These are phyloP conservation scores for Hemicrepidius hirtus DNA, from an alignment of 2,888 invertebrate genomes.

Conservation along the genomic window DNA sequence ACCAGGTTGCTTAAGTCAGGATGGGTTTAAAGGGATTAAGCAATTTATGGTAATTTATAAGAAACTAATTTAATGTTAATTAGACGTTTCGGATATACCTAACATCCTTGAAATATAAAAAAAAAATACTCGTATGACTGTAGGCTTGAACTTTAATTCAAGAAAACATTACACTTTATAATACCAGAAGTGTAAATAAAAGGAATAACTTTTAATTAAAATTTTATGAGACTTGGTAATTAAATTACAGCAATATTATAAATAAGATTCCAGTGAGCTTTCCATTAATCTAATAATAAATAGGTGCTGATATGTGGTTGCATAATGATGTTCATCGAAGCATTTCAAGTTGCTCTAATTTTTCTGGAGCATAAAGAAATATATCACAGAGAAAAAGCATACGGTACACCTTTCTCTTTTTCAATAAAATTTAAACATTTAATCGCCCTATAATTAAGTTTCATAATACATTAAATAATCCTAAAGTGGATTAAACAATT, in stretches of 20 bases:
- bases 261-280: conserved; percentile 22
- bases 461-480: conserved; percentile 37
- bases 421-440: conserved; percentile 24
- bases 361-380: conserved; percentile 44
- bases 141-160: conserved; percentile 1
- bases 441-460: conserved; percentile 28
- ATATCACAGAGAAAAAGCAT: conserved; percentile 31
- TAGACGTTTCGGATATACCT: background rate
- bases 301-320: conserved; percentile 41
- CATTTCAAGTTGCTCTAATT: conserved; percentile 43
- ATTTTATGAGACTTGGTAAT: conserved; percentile 9
- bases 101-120: background rate
- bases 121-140: background rate
- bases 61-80: background rate
- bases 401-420: conserved; percentile 40
- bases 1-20: conserved; percentile 2
- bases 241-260: conserved; percentile 19
- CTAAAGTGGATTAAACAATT: background rate
- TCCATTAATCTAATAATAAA: conserved; percentile 35
- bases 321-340: conserved; percentile 40
- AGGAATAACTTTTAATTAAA: background rate
- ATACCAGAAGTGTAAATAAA: conserved; percentile 22
- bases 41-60: conserved; percentile 16
- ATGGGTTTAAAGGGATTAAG: conserved; percentile 7
- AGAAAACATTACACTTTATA: background rate